Evolutionary conservation across 2,797 vertebrate genomes (phyloP), one percentile per base, ranked within the genome.

Genomic region (Hydrocynus forskahlii): DNA sequence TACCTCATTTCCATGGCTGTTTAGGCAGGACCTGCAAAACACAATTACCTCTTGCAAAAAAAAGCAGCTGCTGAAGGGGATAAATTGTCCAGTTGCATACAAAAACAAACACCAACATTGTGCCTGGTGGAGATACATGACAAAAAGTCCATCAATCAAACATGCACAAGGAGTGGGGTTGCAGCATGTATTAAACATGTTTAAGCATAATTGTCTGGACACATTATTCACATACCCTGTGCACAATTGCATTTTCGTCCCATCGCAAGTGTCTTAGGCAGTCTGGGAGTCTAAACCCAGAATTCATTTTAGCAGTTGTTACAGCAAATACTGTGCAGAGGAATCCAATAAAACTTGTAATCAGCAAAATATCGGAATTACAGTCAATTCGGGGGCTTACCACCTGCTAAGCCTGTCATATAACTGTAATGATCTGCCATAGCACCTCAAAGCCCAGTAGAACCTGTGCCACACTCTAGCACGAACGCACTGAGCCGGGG

Each of bases 371-470:
- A 85, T 87, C 21, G 4, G 79, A 85, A 82, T 85, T 78, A 84
- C 70, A 85, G 86, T 82, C 77, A 82, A 79, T 85, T 87, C 85
- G 76, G 75, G 80, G 78, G 72, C 63, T 62, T 80, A 78, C 82
- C 86, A 84, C 86, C 83, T 81, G 79, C 87, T 83, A 83, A 72
- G 85, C 80, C 80, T 64, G 72, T 82, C 81, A 83, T 79, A 74
- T 84, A 78, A 84, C 86, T 88, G 82, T 86, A 88, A 88, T 88
- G 87, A 86, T 85, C 77, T 68, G 82, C 81, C 68, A 76, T 85
- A 85, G 87, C 85, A 86, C 83, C 83, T 85, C 77, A 84, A 86
- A 88, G 80, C 83, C 78, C 81, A 82, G 67, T 81, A 85, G 82
- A 86, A 85, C 84, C 82, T 82, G 78, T 29, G 40, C 63, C 73